Base-by-base conservation (phyloP, 2,113 vertebrate species). In the Engraulis encrasicolus region DNA sequence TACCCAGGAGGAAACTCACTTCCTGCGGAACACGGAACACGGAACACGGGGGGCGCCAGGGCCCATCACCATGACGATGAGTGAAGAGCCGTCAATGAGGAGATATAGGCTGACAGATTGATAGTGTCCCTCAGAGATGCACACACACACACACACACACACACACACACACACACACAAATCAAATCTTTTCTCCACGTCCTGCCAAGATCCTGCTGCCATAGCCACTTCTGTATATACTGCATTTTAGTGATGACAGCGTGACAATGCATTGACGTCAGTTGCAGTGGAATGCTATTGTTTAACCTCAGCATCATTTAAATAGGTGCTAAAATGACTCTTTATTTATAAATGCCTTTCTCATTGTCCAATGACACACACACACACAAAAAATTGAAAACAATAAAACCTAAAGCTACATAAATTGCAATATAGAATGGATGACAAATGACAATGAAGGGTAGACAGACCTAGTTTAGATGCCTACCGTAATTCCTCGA, bases 91-190 rank as follows among this genome's bases (percentile, higher is more conserved):
- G 61, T 71, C 61, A 34, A 9, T 71, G 17, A 71, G 61, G 27
- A 34, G 61, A 34, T 31, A n/a, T n/a, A n/a, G n/a, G 12, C 61
- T 71, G 61, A 71, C 61, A 71, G 61, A 71, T 71, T 71, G 27
- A 34, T 34, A 71, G 1, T 2, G 5, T 71, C 58, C 58, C 27
- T 6, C 2, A 7, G 1, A 4, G 18, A 14, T 18, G 15, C 50
- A 12, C 50, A 12, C 50, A 52, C 5, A 52, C 50, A 0, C 14
- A 17, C 14, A 17, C 5, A 17, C 7, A 17, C 50, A 17, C 50
- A 52, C 50, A 52, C 7, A 52, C 50, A 52, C 50, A 50, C 49
- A 49, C 48, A 12, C 58, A 66, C 58, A 52, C 50, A 66, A 20
- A 66, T 27, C n/a, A 12, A 71, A 14, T 12, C 27, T 34, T 27